Evolutionary conservation across 2,888 invertebrate genomes (phyloP).

Genomic region (Linnaemya tessellans): DNA sequence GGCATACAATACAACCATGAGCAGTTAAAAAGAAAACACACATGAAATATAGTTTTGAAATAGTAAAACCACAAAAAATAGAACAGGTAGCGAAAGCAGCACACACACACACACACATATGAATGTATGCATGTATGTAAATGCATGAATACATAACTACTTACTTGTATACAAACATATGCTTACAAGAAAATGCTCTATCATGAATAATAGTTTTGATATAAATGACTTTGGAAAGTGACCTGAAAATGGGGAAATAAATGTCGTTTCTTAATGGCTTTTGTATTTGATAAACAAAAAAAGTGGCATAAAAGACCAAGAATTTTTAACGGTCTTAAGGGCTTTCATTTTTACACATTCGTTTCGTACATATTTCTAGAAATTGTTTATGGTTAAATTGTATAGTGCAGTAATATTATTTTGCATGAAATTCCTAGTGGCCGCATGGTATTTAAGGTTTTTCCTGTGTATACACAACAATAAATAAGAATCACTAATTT

Average conservation of each 20-base stretch:
- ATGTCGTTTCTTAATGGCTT: constrained; percentile 68
- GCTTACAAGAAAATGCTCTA: neutral
- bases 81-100: constrained; percentile 33
- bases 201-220: constrained; percentile 62
- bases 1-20: constrained; percentile 41
- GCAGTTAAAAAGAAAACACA: constrained; percentile 44
- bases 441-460: too few species aligned
- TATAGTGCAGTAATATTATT: too few species aligned
- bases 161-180: neutral
- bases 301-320: neutral
- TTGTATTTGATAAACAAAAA: constrained; percentile 50
- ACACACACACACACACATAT: neutral
- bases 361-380: too few species aligned
- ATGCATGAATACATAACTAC: neutral
- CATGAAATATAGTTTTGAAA: constrained; percentile 64
- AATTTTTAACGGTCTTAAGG: neutral
- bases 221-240: constrained; percentile 66
- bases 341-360: neutral
- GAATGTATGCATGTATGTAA: neutral
- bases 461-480: too few species aligned
- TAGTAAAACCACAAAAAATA: constrained; percentile 55
- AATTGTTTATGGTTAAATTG: too few species aligned
- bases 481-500: too few species aligned
- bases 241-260: constrained; percentile 66
- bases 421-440: too few species aligned